A percentile compares a stretch with the other conserved stretches of the same genome.
These are phyloP conservation scores for Eupsittula cactorum DNA, from an alignment of 2,113 vertebrate species.

Conservation along the genomic window DNA sequence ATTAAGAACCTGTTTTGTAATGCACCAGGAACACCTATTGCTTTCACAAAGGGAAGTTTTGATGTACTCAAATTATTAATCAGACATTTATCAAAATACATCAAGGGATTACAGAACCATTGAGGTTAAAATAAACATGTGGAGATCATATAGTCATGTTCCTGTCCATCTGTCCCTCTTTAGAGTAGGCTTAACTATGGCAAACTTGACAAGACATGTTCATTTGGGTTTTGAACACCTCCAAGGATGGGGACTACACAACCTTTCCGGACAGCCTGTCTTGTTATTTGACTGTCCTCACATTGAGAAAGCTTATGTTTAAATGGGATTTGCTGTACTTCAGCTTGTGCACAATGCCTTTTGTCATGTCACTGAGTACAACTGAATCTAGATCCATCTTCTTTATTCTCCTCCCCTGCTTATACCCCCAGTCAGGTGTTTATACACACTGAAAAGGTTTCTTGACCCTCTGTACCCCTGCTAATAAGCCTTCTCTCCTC, in stretches of 20 bases:
- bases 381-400: not conserved
- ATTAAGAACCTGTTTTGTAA: not conserved
- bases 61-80: not conserved
- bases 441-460: not conserved
- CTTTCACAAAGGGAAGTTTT: not conserved
- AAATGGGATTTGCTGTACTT: not conserved
- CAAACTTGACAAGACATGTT: not conserved
- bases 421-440: not conserved
- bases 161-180: not conserved
- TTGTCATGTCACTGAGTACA: not conserved
- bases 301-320: rapidly evolving
- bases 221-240: not conserved
- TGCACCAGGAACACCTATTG: not conserved
- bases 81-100: not conserved
- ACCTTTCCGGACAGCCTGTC: not conserved
- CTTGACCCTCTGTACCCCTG: not conserved
- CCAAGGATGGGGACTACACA: not conserved
- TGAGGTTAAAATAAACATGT: not conserved
- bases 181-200: not conserved
- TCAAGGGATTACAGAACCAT: not conserved
- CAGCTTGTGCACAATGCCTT: not conserved
- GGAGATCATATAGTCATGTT: not conserved
- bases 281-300: not conserved
- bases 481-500: not conserved
- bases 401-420: not conserved